Base-by-base conservation (phyloP, 2,888 invertebrate species). In the Smittia aterrima region DNA sequence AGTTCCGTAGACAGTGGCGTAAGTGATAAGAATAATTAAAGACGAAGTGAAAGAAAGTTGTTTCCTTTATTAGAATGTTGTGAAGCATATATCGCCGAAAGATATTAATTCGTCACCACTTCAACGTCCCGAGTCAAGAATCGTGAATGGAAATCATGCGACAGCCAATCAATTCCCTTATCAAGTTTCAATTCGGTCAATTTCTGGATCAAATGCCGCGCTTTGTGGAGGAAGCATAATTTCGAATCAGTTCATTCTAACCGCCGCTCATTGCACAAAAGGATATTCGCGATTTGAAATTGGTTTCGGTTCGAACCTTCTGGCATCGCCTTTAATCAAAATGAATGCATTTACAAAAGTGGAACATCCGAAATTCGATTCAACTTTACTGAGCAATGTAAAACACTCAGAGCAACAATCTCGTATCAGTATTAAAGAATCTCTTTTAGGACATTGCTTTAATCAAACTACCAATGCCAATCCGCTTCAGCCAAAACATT, bases 401-500 rank as follows among this genome's bases (percentile, higher is more conserved):
- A 70, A 20, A 11, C 1, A 7, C 47, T 11, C 11, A n/a, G 11
- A 47, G 32, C 11, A 6, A 13, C 3, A n/a, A 22, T 4, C n/a
- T 64, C 25, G 25, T 27, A 6, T 16, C n/a, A 1, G 22, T n/a
- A 1, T 24, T 6, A 24, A 41, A 24, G 32, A n/a, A 47, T 24
- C 25, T 41, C 2, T 53, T 70, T 4, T 27, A 70, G 70, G 70
- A 72, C 13, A 58, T 72, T 40, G 32, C 72, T 9, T 20, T 72
- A 3, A 62, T 72, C n/a, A 32, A 72, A 72, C 32, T 72, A 13
- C 72, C 72, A 40, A 16, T 13, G 13, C 7, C 22, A 20, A 18
- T 54, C 7, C 20, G 13, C 13, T 54, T 32, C 77, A 3, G 80
- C 80, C 82, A 78, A 54, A 67, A 64, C 20, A 81, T 83, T 74